phyloP scores from a whole-genome alignment of 2,113 vertebrate species.

The Stigmatopora argus region DNA sequence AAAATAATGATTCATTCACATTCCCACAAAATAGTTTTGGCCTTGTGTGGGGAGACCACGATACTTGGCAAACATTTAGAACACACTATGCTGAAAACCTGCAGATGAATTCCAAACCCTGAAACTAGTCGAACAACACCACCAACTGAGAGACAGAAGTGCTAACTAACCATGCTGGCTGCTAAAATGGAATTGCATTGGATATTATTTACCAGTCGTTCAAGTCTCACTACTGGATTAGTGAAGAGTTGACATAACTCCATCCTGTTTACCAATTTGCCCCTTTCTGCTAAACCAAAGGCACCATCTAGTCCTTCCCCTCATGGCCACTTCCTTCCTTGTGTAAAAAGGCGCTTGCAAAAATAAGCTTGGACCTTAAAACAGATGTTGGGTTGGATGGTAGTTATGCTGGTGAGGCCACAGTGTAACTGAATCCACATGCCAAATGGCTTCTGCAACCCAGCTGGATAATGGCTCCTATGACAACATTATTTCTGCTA shows the following conservation, averaged over 20 bases:
- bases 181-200: not conserved
- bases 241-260: not conserved
- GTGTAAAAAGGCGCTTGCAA: conserved; percentile 37
- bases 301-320: not conserved
- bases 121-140: not conserved
- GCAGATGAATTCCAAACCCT: no score
- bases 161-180: not conserved
- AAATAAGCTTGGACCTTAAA: conserved; percentile 35
- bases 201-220: not conserved
- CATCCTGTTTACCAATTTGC: not conserved
- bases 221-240: not conserved
- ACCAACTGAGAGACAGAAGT: not conserved
- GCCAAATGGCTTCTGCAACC: conserved; percentile 41
- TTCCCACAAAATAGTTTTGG: no score
- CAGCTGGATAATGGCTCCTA: conserved; percentile 45
- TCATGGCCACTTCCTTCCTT: conserved; percentile 19
- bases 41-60: no score
- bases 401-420: conserved; percentile 49
- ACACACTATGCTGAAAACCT: no score
- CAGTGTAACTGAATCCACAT: conserved; percentile 54
- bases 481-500: conserved; percentile 46
- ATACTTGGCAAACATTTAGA: no score
- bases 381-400: conserved; percentile 41
- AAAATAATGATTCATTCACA: no score
- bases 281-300: conserved; percentile 3